Base-by-base conservation (phyloP, 2,888 invertebrate genomes). In the Clistopyga incitator region DNA sequence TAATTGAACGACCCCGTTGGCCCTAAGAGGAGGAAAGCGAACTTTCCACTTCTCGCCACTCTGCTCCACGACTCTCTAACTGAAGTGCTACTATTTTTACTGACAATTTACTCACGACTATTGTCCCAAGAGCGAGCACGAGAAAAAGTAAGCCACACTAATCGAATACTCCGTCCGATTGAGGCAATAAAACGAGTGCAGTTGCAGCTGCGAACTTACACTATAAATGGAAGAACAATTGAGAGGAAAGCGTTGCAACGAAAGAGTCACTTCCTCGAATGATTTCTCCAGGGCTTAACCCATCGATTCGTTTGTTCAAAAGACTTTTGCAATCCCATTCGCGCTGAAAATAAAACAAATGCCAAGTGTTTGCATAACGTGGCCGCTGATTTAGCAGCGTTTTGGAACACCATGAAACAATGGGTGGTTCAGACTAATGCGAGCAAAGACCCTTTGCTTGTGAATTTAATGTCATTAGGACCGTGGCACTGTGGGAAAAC, bases 51-150 rank as follows among this genome's bases (percentile, higher is more conserved):
- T 72, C 59, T 38, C 11, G 23, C 15, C 20, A 54, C 25, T 59
- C 71, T 50, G 29, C 13, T 23, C 20, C 1, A n/a, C 42, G 68
- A 52, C 29, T 68, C 15, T 52, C 18, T 3, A n/a, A n/a, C 34
- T 13, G 29, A 50, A 34, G 23, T 6, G 18, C 20, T 3, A 8
- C 29, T 74, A 61, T 74, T 47, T 72, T 25, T 56, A 45, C 18
- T 74, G 45, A 74, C 45, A 74, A 74, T 74, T 74, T 59, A 59
- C 72, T 59, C 72, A n/a, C 72, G 18, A 74, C 47, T 6, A 59
- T 74, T 47, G 25, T 42, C 6, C 54, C 10, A 54, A 71, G 68
- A 78, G 38, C 61, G 29, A 52, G 68, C 11, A 56, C 65, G 47
- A 61, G 23, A 10, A 74, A 59, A 75, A 64, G 56, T 11, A 72